These are phyloP conservation scores for Toxonevra muliebris DNA, from an alignment of 2,888 invertebrate genomes.

Conservation along the genomic window DNA sequence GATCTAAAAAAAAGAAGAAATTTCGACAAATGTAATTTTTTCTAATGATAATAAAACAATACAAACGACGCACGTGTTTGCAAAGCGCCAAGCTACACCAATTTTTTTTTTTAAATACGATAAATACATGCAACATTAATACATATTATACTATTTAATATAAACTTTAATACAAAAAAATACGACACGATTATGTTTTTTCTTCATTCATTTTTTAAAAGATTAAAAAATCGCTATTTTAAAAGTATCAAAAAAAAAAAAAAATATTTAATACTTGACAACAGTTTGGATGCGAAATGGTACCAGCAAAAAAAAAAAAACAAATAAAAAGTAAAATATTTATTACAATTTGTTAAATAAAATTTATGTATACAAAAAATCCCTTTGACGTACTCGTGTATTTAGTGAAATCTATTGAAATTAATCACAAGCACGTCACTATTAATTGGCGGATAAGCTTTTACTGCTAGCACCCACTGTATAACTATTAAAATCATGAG, in stretches of 20 bases:
- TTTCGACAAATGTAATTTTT: conserved; percentile 8
- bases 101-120: neutral
- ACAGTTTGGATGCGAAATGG: neutral
- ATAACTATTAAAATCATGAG: too few species aligned
- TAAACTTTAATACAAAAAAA: neutral
- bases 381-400: neutral
- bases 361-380: neutral
- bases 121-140: neutral
- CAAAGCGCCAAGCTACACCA: neutral
- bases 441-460: too few species aligned
- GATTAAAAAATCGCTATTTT: neutral
- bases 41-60: neutral
- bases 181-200: neutral
- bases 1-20: neutral
- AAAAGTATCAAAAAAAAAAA: neutral
- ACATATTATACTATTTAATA: conserved; percentile 1
- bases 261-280: neutral
- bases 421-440: too few species aligned
- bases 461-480: too few species aligned
- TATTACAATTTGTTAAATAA: conserved; percentile 2
- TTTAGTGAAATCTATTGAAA: neutral
- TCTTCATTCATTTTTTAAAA: neutral
- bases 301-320: neutral
- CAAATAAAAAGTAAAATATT: neutral
- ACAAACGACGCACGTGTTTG: conserved; percentile 13